Evolutionary conservation across 2,797 vertebrate species (phyloP), one percentile per base, ranked within the genome.

Genomic region (Alosa sapidissima): DNA sequence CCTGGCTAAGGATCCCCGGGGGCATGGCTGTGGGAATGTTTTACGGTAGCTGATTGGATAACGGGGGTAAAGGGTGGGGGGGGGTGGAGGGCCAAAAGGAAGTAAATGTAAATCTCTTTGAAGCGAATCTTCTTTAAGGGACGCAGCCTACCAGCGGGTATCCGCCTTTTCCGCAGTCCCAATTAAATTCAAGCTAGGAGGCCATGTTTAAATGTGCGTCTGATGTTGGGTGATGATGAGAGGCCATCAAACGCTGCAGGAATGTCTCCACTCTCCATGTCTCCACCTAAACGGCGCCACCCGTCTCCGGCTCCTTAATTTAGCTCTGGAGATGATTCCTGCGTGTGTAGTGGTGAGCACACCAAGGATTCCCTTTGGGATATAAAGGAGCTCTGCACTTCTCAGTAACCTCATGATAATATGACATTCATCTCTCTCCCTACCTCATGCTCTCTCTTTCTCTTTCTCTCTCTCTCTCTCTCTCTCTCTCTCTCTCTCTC

Each of bases 31-130:
- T 82, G 85, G 47, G 83, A 41, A 85, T 54, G 85, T 86, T 91
- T 68, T 81, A 91, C 72, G 89, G 88, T 82, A 82, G 83, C 84
- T 87, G 89, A 90, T 88, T 89, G 84, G 87, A 90, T 89, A 86
- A 87, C 82, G 28, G 83, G 72, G 58, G 81, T 47, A 68, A 19
- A 82, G 86, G 54, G 62, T 7, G 82, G 58, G 82, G 33, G 28
- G 28, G 36, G 1, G 5, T 2, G 58, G 81, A 65, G 28, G 68
- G 14, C 16, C 16, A 7, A 5, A 5, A 7, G 11, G 41, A 8
- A 47, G 41, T 45, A 78, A 78, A 78, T 78, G 72, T 78, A 78
- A 47, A 78, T 78, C 36, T 47, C 72, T 78, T 47, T 78, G 72
- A 78, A 78, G 72, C 8, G 72, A 78, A 47, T 47, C 72, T 45